Evolutionary conservation across 2,888 invertebrate species (phyloP).

Genomic region (Drosophila neoperkinsi): DNA sequence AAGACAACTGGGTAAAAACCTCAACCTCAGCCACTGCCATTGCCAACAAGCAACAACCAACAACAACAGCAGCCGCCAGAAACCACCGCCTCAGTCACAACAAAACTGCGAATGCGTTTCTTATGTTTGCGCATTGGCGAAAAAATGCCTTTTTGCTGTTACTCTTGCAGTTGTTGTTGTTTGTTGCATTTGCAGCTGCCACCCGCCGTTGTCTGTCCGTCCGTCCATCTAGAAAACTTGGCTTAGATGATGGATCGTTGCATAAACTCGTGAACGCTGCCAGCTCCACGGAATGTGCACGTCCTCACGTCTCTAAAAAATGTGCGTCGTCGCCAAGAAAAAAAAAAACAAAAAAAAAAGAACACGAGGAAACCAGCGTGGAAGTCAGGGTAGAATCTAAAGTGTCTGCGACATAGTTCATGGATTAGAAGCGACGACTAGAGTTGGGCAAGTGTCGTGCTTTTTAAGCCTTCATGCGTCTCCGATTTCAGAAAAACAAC

Average conservation of each 20-base stretch:
- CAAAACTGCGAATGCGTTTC: slow-evolving; percentile 70
- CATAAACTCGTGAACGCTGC: slow-evolving; percentile 62
- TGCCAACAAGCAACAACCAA: slow-evolving; percentile 19
- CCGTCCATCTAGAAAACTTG: slow-evolving; percentile 17
- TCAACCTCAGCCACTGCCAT: slow-evolving; percentile 28
- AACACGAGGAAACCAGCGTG: not conserved
- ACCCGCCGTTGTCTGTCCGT: slow-evolving; percentile 49
- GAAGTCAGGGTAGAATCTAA: slow-evolving; percentile 13
- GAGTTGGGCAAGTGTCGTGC: not conserved
- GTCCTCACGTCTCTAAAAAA: slow-evolving; percentile 50
- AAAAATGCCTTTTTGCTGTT: slow-evolving; percentile 68
- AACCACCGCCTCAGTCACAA: slow-evolving; percentile 23
- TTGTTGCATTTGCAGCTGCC: slow-evolving; percentile 58
- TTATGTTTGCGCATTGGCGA: slow-evolving; percentile 65
- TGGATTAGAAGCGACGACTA: slow-evolving; percentile 42
- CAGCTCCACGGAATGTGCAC: slow-evolving; percentile 47
- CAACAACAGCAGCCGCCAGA: slow-evolving; percentile 20
- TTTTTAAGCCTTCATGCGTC: not conserved
- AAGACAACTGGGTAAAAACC: slow-evolving; percentile 19
- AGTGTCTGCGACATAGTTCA: slow-evolving; percentile 52
- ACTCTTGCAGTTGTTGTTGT: slow-evolving; percentile 39
- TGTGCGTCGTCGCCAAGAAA: slow-evolving; percentile 45
- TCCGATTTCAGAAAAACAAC: not conserved
- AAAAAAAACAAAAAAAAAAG: not conserved
- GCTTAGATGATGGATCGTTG: slow-evolving; percentile 75